Evolutionary conservation across 2,113 vertebrate species (phyloP), one percentile per base, ranked within the genome.

Genomic region (Lasiurus borealis): DNA sequence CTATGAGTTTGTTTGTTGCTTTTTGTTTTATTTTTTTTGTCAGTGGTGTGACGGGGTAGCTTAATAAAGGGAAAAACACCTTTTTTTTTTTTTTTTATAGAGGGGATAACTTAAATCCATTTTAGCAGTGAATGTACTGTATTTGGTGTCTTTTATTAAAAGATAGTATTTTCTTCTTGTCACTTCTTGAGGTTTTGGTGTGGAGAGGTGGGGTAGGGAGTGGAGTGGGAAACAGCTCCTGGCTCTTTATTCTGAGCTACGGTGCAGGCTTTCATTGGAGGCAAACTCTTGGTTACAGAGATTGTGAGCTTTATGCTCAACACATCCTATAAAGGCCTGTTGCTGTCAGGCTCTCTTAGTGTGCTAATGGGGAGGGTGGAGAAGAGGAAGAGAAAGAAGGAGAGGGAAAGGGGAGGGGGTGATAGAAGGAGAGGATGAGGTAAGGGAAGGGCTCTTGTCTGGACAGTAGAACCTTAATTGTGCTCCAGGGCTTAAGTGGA

Each of bases 271-370:
- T 59, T 92, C 64, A 36, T 23, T 89, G 69, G 85, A 95, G 88
- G 68, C 36, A 80, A 40, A 46, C 25, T 31, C 27, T 89, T 82
- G 25, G 44, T 83, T 90, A 83, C 6, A 44, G n/a, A 52, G 52
- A 88, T 36, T 90, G 59, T 76, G 78, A 94, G 77, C 54, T 88
- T 92, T 92, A 18, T 64, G 52, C 73, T 85, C 78, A 86, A 4
- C 31, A 81, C 16, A 59, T 59, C 19, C 29, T 14, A 40, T 2
- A 71, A 80, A 83, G 50, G 12, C 4, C 0, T 36, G 9, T 50
- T 71, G 69, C 69, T 75, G 6, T 91, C 50, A 71, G 69, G 36
- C 29, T 40, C 25, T 12, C 71, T 85, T 54, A 23, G 59, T 50
- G 25, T 72, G 69, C 75, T 84, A 25, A 71, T 50, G 13, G 11